Evolutionary conservation across 1,140 invertebrate species (phyloP), one percentile per base, ranked within the genome.

Genomic region (Trichonephila clavata): DNA sequence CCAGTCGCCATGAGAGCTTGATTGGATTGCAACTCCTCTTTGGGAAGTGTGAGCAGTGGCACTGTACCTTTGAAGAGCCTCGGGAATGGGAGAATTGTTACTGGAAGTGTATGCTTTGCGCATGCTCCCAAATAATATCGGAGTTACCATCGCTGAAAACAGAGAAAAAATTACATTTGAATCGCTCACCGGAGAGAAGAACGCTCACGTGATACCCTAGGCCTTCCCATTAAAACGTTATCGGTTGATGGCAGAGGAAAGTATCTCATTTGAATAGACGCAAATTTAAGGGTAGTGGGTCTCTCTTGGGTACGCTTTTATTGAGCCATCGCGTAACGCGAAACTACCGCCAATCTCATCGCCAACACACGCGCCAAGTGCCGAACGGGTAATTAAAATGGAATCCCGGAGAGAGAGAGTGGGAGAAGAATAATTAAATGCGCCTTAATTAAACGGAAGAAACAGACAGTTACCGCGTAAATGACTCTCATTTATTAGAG

Each of bases 231-330:
- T 81, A 43, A 81, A 81, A 32, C 77, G 77, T 32, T 81, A 81
- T 81, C 77, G 77, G 43, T 10, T 16, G 7, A 8, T 18, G 77
- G 77, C 77, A 81, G 77, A 7, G 39, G 77, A 24, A 20, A 68
- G 24, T 8, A 68, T 68, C 77, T 39, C 32, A 81, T 81, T 81
- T 81, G 77, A 81, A 81, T 81, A 81, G 27, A 81, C 43, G 39
- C 77, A 81, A 81, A 81, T 81, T 81, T 81, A 50, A 1, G 32
- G 14, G 77, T 81, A 81, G 43, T 81, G 77, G 77, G 20, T 27
- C 77, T 81, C 32, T 21, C 77, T 24, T 7, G 24, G 77, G 8
- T 81, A 24, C 20, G 39, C 77, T 81, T 81, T 81, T 81, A 81
- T 81, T 81, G 32, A 81, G 32, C 43, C 32, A 24, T 27, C 21